A percentile compares a stretch with the other conserved stretches of the same genome.
These are phyloP conservation scores for Equus quagga DNA, from an alignment of 2,113 vertebrate species.

Conservation along the genomic window DNA sequence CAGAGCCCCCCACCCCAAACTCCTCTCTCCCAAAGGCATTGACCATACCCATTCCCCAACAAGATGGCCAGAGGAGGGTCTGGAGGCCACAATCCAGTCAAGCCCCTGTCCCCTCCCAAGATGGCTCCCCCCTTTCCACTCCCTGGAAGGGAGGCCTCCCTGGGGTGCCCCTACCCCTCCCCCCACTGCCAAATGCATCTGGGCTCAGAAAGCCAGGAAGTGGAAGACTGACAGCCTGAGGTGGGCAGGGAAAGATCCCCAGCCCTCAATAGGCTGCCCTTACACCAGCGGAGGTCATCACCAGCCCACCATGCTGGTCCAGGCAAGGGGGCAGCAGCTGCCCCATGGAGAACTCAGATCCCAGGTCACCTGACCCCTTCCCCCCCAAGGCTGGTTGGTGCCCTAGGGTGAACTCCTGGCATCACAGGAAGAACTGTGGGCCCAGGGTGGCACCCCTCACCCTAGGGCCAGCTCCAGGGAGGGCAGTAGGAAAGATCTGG, in stretches of 20 bases:
- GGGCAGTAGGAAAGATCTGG: not conserved
- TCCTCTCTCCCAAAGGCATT: not conserved
- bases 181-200: not conserved
- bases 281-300: not conserved
- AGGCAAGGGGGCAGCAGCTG: not conserved
- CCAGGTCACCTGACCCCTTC: not conserved
- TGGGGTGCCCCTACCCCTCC: not conserved
- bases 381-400: constrained; percentile 33
- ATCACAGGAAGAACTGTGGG: constrained; percentile 40
- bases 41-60: not conserved
- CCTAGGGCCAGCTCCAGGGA: constrained; percentile 5
- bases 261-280: not conserved
- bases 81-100: constrained; percentile 44
- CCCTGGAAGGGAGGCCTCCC: not conserved
- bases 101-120: constrained; percentile 60
- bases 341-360: constrained; percentile 2
- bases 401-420: constrained; percentile 64
- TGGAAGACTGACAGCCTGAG: constrained; percentile 4
- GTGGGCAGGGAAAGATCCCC: not conserved
- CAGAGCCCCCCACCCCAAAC: not conserved
- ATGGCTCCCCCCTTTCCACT: constrained; percentile 64
- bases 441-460: not conserved
- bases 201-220: constrained; percentile 35
- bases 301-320: not conserved
- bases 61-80: constrained; percentile 44